Base-by-base conservation (phyloP, 2,888 invertebrate genomes). In the Eustalomyia histrio region DNA sequence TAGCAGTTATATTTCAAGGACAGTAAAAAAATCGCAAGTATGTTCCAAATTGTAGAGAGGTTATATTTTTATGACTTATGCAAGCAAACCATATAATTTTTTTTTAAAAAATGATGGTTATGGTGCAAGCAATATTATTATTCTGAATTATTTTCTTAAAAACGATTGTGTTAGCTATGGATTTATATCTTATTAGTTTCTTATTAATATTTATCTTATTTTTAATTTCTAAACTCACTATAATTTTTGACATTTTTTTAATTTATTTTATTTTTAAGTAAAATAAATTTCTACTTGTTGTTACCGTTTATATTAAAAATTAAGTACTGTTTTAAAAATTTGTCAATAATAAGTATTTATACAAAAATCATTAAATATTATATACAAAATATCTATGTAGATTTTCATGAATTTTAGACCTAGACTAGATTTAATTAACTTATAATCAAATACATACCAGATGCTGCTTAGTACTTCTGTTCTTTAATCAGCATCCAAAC, bases 191-290 rank as follows among this genome's bases (percentile, higher is more conserved):
- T n/a, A n/a, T n/a, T n/a, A n/a, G n/a, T n/a, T n/a, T n/a, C n/a
- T n/a, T n/a, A n/a, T n/a, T n/a, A n/a, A n/a, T n/a, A n/a, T n/a
- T n/a, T n/a, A n/a, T n/a, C n/a, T n/a, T n/a, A n/a, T n/a, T n/a
- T n/a, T n/a, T n/a, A n/a, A n/a, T 24, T 24, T 24, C 5, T 24
- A 3, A 24, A 24, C 43, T 47, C n/a, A 68, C 74, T 63, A 79
- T 14, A 63, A 73, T 5, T 68, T 73, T 73, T 57, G 47, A 2
- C 43, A 47, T 47, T 47, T 47, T 39, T 39, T 1, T 1, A 12
- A 39, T 39, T 12, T 14, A 3, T 39, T 29, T 29, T 29, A 6
- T 29, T 47, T n/a, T 47, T 47, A 2, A 3, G 21, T 43, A 12
- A 43, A 43, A 5, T 2, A 43, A 14, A 43, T 43, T 14, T 43